Percentiles rank a stretch among this genome's conserved stretches.
Conservation (phyloP, 1,140 invertebrate species). For the Heliothis virescens region DNA sequence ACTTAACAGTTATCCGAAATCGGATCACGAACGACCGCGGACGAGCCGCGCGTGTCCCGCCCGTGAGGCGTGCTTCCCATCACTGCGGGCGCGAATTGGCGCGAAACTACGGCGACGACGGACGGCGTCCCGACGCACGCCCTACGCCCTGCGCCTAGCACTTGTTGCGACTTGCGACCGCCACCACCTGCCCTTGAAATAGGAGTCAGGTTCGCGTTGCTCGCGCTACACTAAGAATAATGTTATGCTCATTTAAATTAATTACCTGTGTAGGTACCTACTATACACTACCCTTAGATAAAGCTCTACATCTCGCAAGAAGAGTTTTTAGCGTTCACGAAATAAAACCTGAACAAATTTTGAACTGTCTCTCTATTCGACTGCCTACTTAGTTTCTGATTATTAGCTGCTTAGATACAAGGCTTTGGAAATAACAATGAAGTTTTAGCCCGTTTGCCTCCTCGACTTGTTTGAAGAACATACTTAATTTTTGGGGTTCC, state of each 20-base stretch:
- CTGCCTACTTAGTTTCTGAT: too few relatives aligned
- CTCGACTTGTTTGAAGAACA: too few relatives aligned
- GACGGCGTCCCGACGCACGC: conserved; percentile 60
- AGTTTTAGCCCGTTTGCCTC: too few relatives aligned
- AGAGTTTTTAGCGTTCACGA: too few relatives aligned
- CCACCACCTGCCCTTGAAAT: conserved; percentile 72
- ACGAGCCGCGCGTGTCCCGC: conserved; percentile 70
- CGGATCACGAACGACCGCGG: conserved; percentile 55
- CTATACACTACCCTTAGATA: too few relatives aligned
- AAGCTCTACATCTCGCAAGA: too few relatives aligned
- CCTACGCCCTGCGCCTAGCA: conserved; percentile 70
- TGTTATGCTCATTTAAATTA: conserved; percentile 30
- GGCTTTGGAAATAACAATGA: too few relatives aligned
- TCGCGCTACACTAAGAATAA: background rate
- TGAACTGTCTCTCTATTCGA: too few relatives aligned
- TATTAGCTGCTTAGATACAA: too few relatives aligned
- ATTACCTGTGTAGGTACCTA: background rate
- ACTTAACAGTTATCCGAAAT: conserved; percentile 54
- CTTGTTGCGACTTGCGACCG: conserved; percentile 71
- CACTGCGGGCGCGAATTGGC: conserved; percentile 77
- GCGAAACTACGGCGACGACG: conserved; percentile 67
- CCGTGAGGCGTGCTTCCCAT: conserved; percentile 73
- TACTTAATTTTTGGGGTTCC: too few relatives aligned
- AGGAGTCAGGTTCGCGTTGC: conserved; percentile 59
- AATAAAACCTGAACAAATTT: too few relatives aligned